These are phyloP conservation scores for Parochlus steinenii DNA, from an alignment of 2,888 invertebrate species.

Conservation along the genomic window DNA sequence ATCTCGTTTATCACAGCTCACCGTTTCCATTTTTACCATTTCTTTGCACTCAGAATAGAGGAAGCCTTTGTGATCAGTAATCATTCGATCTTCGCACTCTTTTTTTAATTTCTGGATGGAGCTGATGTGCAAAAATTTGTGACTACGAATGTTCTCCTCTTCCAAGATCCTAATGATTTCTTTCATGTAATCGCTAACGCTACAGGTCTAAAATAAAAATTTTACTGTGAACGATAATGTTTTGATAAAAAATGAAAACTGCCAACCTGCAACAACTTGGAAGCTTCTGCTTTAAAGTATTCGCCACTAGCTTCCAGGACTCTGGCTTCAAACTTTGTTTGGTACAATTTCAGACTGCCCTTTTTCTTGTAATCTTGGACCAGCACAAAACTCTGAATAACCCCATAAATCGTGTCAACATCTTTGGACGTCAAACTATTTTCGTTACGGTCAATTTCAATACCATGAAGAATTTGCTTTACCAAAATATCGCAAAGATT, in stretches of 20 bases:
- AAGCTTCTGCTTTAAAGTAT: slow-evolving; percentile 65
- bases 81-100: slow-evolving; percentile 45
- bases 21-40: too few species aligned
- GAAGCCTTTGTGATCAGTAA: slow-evolving; percentile 28
- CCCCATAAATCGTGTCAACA: slow-evolving; percentile 46
- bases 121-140: slow-evolving; percentile 52
- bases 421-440: slow-evolving; percentile 22
- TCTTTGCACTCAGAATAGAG: slow-evolving; percentile 38
- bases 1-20: slow-evolving; percentile 54
- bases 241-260: too few species aligned
- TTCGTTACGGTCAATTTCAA: slow-evolving; percentile 55
- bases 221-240: too few species aligned
- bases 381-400: slow-evolving; percentile 78
- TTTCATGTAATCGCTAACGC: slow-evolving; percentile 85
- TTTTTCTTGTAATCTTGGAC: slow-evolving; percentile 79
- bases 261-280: slow-evolving; percentile 58
- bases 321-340: slow-evolving; percentile 65
- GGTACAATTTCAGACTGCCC: slow-evolving; percentile 65
- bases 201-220: too few species aligned
- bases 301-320: slow-evolving; percentile 72
- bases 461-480: slow-evolving; percentile 61
- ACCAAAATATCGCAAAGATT: slow-evolving; percentile 61
- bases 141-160: slow-evolving; percentile 59
- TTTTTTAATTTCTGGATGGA: slow-evolving; percentile 34
- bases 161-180: slow-evolving; percentile 55